Percentiles rank a stretch among this genome's conserved stretches.
These are phyloP conservation scores for Bothrops jararaca DNA, from an alignment of 2,113 vertebrate species.

Conservation along the genomic window DNA sequence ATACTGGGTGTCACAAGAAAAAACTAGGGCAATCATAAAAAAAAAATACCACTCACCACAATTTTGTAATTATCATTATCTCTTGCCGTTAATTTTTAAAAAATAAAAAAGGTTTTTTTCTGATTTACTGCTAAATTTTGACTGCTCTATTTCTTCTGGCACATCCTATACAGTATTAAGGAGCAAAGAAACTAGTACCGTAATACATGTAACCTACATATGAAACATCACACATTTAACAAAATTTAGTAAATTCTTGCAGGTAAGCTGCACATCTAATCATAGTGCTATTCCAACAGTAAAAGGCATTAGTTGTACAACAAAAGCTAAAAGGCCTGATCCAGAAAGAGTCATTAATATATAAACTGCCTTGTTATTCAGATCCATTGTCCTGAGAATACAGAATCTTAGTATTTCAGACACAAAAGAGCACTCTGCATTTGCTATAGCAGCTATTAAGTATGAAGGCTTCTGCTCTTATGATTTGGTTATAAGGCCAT, in stretches of 20 bases:
- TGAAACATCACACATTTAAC: neutral
- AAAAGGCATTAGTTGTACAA: neutral
- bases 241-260: neutral
- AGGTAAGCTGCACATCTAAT: neutral
- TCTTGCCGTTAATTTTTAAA: too few relatives aligned
- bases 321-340: neutral
- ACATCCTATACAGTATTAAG: too few relatives aligned
- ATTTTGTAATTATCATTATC: too few relatives aligned
- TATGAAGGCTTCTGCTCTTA: neutral
- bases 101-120: too few relatives aligned
- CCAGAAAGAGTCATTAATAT: neutral
- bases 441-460: neutral
- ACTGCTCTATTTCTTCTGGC: too few relatives aligned
- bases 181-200: neutral
- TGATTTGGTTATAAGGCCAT: neutral
- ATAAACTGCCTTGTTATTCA: neutral
- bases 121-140: too few relatives aligned
- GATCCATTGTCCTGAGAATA: neutral
- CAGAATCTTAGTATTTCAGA: neutral
- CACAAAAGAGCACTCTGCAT: neutral
- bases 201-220: neutral
- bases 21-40: too few relatives aligned
- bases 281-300: neutral
- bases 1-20: neutral
- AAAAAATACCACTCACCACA: too few relatives aligned